Evolutionary conservation across 1,140 invertebrate species (phyloP).

Genomic region (Eriosoma lanigerum): DNA sequence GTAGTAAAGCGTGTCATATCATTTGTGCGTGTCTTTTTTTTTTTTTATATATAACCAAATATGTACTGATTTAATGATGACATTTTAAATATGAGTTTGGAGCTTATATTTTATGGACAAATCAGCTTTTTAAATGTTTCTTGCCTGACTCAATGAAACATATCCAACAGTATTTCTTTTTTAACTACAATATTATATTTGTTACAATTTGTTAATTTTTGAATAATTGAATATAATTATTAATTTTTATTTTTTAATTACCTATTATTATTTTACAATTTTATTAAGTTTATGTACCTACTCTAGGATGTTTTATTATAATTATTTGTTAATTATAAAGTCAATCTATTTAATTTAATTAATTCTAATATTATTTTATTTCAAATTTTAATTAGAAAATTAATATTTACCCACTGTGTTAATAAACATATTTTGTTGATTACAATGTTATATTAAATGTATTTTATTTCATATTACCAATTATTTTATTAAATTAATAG

Average conservation of each 20-base stretch:
- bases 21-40: not conserved
- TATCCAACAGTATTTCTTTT: slow-evolving; percentile 44
- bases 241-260: no score
- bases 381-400: slow-evolving; percentile 43
- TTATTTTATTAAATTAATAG: not conserved
- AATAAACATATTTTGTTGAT: slow-evolving; percentile 41
- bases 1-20: slow-evolving; percentile 26
- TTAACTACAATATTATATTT: slow-evolving; percentile 29
- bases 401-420: slow-evolving; percentile 27
- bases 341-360: slow-evolving; percentile 29
- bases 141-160: slow-evolving; percentile 36
- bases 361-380: slow-evolving; percentile 40
- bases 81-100: slow-evolving; percentile 8
- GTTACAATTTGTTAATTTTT: slow-evolving; percentile 36
- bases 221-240: slow-evolving; percentile 24
- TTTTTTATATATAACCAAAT: slow-evolving; percentile 1
- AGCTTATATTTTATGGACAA: slow-evolving; percentile 34
- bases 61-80: slow-evolving; percentile 23
- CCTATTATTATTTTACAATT: slow-evolving; percentile 41
- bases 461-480: not conserved
- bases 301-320: slow-evolving; percentile 23
- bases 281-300: slow-evolving; percentile 43
- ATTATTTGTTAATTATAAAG: slow-evolving; percentile 36
- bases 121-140: slow-evolving; percentile 3
- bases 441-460: not conserved